Base-by-base conservation (phyloP, 2,797 vertebrate genomes). In the Centropyge bicolor region DNA sequence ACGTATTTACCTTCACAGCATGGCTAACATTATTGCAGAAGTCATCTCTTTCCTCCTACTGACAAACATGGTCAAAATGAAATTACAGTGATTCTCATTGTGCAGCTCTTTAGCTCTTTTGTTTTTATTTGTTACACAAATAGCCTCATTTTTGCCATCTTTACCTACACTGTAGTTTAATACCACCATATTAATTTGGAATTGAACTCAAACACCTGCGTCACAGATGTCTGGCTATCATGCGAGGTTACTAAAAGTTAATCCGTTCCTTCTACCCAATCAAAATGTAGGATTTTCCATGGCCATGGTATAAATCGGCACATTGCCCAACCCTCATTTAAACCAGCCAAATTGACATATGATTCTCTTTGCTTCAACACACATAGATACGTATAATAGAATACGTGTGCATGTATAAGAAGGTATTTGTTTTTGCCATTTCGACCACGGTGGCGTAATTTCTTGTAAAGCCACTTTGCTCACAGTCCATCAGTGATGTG, bases 401-500 rank as follows among this genome's bases (percentile, higher is more conserved):
- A n/a, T n/a, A n/a, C n/a, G n/a, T n/a, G n/a, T n/a, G n/a, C n/a
- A n/a, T n/a, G n/a, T 41, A 7, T 56, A 14, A 62, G 17, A 41
- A 38, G 45, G 40, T 76, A 22, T 55, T 70, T 55, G 49, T 73
- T 72, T 38, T 73, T 55, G 60, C 17, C 22, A 11, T 69, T 80
- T 41, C 5, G 20, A 16, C 1, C 0, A 2, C 4, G 27, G 27
- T 31, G 36, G 40, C 11, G 9, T 64, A 73, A n/a, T 74, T 69
- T 75, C 59, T 71, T 8, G 11, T 73, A 67, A 66, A 74, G 64
- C 60, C 72, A 48, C 74, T 89, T 70, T 82, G 70, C 85, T 80
- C 81, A 76, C 64, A 75, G 43, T 78, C 54, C 57, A 54, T 67
- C 80, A 31, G 74, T 80, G 84, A 85, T 86, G 72, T 68, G 73